phyloP scores from a whole-genome alignment of 2,113 vertebrate species.

The Pagrus major region DNA sequence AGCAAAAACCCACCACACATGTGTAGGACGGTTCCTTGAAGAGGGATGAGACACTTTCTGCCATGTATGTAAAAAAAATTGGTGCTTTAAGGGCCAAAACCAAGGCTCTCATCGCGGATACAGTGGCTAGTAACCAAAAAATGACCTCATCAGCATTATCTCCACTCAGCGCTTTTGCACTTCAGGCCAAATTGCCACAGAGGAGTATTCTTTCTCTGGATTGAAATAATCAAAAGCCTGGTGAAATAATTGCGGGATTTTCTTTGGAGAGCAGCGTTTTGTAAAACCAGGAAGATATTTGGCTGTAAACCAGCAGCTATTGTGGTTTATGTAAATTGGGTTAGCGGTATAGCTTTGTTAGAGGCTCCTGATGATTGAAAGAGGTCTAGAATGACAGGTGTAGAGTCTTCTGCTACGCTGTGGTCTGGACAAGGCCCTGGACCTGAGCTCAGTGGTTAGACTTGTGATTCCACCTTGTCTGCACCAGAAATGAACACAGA shows the following conservation, averaged over 20 bases:
- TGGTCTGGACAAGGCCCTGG: slow-evolving; percentile 55
- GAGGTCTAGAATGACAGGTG: slow-evolving; percentile 66
- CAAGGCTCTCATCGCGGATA: slow-evolving; percentile 46
- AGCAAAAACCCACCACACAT: slow-evolving; percentile 23
- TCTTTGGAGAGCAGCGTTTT: slow-evolving; percentile 36
- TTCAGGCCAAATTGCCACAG: slow-evolving; percentile 43
- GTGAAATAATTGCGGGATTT: slow-evolving; percentile 50
- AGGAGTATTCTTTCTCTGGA: slow-evolving; percentile 50
- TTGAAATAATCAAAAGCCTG: slow-evolving; percentile 47
- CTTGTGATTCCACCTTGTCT: slow-evolving; percentile 56
- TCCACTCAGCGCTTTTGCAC: slow-evolving; percentile 42
- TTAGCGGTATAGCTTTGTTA: slow-evolving; percentile 38
- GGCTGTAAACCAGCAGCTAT: slow-evolving; percentile 27
- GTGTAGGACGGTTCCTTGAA: not conserved
- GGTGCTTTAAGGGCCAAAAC: slow-evolving; percentile 26
- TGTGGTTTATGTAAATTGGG: slow-evolving; percentile 54
- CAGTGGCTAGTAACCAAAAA: slow-evolving; percentile 56
- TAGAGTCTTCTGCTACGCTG: slow-evolving; percentile 47
- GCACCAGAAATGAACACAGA: slow-evolving; percentile 36
- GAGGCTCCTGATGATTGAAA: slow-evolving; percentile 51
- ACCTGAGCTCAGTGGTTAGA: slow-evolving; percentile 49
- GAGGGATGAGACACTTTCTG: slow-evolving; percentile 9
- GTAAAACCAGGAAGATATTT: slow-evolving; percentile 46
- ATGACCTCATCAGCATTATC: slow-evolving; percentile 72
- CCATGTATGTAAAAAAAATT: slow-evolving; percentile 22